Base-by-base conservation (phyloP, 2,797 vertebrate species). In the Nasua narica region DNA sequence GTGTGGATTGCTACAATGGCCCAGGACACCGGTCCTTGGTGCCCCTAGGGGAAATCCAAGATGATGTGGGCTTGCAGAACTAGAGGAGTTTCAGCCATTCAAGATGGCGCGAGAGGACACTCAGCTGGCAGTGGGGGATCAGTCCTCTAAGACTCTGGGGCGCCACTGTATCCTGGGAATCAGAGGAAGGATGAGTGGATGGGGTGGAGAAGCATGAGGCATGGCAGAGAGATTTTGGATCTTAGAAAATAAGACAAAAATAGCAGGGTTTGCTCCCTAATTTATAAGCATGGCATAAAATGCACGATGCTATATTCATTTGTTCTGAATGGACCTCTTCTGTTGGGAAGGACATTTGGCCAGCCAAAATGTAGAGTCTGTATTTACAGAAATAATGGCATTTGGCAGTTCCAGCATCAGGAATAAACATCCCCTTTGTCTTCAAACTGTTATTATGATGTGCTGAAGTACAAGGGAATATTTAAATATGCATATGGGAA, bases 201-300 rank as follows among this genome's bases (percentile, higher is more conserved):
- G 14, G 14, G 50, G 16, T 2, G n/a, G 65, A 35, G n/a, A n/a
- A 46, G 25, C 21, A 10, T 23, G 14, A 67, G 2, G 43, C 8
- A 48, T 10, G 7, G 27, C 4, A 62, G n/a, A 40, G 27, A 65
- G 62, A 23, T 50, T 37, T 67, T 56, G 23, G 32, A 72, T 43
- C 52, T 65, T 15, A 92, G 15, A 70, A 62, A 78, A 72, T 46
- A n/a, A n/a, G 35, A 48, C 37, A 81, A 76, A 58, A 70, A 78
- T 43, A 50, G 8, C 1, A 0, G n/a, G 9, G 0, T 16, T 40
- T 40, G 32, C 46, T 29, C 37, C 29, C 13, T 87, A 72, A 60
- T 62, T 82, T 74, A 62, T 78, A 74, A 58, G 14, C 32, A 18
- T 40, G 46, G 23, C 32, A 40, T 86, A 78, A 87, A 58, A 82